Evolutionary conservation across 30 jellyfish, hydroid and myxozoan species (phyloP).

Genomic region (Nemopilema nomurai): DNA sequence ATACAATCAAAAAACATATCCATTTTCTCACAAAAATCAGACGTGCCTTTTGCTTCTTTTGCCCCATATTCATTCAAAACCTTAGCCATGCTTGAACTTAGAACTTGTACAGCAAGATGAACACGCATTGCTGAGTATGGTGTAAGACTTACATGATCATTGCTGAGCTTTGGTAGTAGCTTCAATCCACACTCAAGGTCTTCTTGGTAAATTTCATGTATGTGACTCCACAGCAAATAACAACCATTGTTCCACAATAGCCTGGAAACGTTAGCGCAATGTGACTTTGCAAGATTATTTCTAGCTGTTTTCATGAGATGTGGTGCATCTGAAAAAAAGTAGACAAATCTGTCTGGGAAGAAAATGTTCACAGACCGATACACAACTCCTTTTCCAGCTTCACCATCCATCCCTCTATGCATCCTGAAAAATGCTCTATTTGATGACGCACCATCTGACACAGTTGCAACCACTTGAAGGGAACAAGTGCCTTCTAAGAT

Average conservation of each 20-base stretch:
- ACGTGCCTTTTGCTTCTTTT: constrained; percentile 38
- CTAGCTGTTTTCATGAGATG: constrained; percentile 45
- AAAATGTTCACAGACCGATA: neutral
- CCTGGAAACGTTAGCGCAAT: neutral
- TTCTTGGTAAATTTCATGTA: constrained; percentile 25
- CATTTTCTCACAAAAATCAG: constrained; percentile 49
- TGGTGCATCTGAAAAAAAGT: constrained; percentile 32
- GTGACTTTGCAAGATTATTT: constrained; percentile 13
- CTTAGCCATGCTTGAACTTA: no score
- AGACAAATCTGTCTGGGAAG: constrained; percentile 27
- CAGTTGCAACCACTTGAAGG: no score
- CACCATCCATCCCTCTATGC: constrained; percentile 6
- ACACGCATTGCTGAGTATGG: no score
- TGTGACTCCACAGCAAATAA: constrained; percentile 47
- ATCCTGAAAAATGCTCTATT: no score
- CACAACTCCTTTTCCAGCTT: constrained; percentile 19
- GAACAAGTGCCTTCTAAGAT: no score
- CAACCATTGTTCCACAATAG: constrained; percentile 38
- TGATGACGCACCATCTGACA: no score
- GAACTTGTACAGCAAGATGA: no score
- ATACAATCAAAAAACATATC: constrained; percentile 62
- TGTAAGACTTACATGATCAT: constrained; percentile 23
- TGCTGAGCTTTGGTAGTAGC: constrained; percentile 27
- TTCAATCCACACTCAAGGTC: constrained; percentile 46
- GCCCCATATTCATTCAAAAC: constrained; percentile 47